phyloP scores from a whole-genome alignment of 2,888 invertebrate species.

The Papilio elwesi region DNA sequence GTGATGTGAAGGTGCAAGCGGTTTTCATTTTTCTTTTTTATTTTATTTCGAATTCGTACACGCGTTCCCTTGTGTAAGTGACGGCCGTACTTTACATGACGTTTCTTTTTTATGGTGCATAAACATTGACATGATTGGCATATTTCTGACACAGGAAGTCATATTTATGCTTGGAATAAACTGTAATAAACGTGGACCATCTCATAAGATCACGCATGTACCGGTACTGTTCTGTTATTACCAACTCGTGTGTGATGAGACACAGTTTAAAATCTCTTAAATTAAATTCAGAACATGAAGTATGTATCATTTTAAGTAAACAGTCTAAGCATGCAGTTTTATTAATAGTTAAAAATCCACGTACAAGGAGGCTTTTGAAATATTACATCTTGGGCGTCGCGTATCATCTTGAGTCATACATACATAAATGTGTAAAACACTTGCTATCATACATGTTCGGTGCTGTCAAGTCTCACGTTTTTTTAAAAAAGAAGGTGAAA shows the following conservation, averaged over 20 bases:
- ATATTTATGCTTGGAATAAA: slow-evolving; percentile 28
- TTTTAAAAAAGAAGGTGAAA: no score
- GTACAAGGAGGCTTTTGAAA: no score
- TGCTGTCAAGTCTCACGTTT: no score
- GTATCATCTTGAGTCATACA: no score
- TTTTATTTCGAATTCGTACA: not conserved
- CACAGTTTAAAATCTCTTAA: slow-evolving; percentile 1
- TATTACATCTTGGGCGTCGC: no score
- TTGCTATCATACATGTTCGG: no score
- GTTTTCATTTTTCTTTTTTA: slow-evolving; percentile 18
- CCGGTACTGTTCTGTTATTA: slow-evolving; percentile 24
- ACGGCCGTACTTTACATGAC: slow-evolving; percentile 29
- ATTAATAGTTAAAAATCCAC: not conserved
- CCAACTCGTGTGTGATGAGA: not conserved
- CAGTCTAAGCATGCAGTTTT: not conserved
- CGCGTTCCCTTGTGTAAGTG: slow-evolving; percentile 29
- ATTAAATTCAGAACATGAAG: not conserved
- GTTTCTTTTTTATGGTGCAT: slow-evolving; percentile 32
- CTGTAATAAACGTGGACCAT: slow-evolving; percentile 19
- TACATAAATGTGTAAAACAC: no score
- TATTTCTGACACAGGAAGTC: slow-evolving; percentile 28
- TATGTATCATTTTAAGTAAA: not conserved
- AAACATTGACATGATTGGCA: slow-evolving; percentile 36
- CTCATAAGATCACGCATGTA: slow-evolving; percentile 11
- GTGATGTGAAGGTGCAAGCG: slow-evolving; percentile 23